These are phyloP conservation scores for Xiphophorus hellerii DNA, from an alignment of 2,113 vertebrate genomes.

Conservation along the genomic window DNA sequence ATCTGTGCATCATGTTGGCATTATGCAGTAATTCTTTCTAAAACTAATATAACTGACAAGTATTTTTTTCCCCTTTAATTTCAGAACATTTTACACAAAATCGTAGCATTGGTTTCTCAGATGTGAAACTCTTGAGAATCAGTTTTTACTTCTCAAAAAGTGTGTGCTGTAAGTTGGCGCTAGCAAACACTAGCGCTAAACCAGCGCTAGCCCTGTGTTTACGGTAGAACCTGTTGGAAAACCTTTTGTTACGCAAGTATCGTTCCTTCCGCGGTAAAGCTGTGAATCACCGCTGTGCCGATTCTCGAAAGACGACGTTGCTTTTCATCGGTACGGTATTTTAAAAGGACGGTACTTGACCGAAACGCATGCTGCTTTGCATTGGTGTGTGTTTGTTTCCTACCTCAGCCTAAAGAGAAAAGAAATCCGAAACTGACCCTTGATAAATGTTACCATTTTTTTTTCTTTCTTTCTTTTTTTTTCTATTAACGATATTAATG, in stretches of 20 bases:
- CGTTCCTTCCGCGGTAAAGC: not conserved
- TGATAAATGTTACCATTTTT: not conserved
- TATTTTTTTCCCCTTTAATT: not conserved
- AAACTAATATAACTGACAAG: not conserved
- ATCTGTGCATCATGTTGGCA: not conserved
- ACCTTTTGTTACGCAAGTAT: not conserved
- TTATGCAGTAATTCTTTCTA: not conserved
- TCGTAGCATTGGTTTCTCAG: not conserved
- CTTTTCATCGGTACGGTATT: not conserved
- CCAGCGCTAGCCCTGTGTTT: not conserved
- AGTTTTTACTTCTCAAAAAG: not conserved
- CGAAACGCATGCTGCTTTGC: not conserved
- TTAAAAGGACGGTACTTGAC: constrained; percentile 3
- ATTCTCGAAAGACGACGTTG: constrained; percentile 1
- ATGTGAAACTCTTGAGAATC: not conserved
- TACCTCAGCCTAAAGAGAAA: constrained; percentile 74
- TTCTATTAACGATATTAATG: not conserved
- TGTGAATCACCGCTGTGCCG: constrained; percentile 54
- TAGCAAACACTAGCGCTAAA: not conserved
- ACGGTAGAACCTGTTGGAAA: not conserved
- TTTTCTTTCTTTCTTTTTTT: not conserved
- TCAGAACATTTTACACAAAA: not conserved
- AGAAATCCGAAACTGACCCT: not conserved
- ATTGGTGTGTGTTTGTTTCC: constrained; percentile 32
- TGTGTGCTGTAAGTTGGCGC: constrained; percentile 6